Evolutionary conservation across 2,888 invertebrate species (phyloP), one percentile per base, ranked within the genome.

Genomic region (Smittia aterrima): DNA sequence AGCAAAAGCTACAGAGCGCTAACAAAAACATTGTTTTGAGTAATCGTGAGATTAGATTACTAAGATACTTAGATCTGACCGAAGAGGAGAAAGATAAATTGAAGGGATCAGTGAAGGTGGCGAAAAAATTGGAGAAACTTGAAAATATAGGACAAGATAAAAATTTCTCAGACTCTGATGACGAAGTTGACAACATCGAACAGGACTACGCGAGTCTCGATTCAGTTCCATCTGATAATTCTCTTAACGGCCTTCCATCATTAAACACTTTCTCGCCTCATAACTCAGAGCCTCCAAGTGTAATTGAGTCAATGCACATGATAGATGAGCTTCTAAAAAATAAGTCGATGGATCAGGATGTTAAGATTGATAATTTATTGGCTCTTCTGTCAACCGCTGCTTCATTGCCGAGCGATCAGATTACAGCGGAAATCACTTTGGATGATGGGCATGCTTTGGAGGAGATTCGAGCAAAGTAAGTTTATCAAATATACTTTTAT

Each of bases 1-100:
- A 93, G 79, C 86, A 86, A 66, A 93, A 95, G 84, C 84, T 96
- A 79, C 87, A 90, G 71, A 91, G 92, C 80, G 89, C 91, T 2
- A 90, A 90, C 64, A 93, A 92, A 80, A 93, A 92, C 81, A 91
- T 96, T 80, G 96, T 96, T 67, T 85, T 96, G 76, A 95, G 94
- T 80, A 96, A 96, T 82, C 87, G 96, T 77, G 96, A 96, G 84
- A 95, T 96, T 78, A 87, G 95, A 79, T 85, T 96, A 75, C 84
- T 96, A 76, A 86, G 89, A 79, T 94, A 95, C 83, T 88, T 96
- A 82, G 94, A 95, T 79, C 86, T 96, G 71, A 95, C 95, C 18
- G 94, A 95, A 78, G 95, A 95, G 77, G 95, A 96, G 80, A 94
- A 95, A 79, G 95, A 95, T 78, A 95, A 95, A 81, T 84, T 96